Percentiles rank a stretch among this genome's conserved stretches.
Evolutionary conservation across 2,888 invertebrate genomes (phyloP).

Genomic region (Julus scanicus): DNA sequence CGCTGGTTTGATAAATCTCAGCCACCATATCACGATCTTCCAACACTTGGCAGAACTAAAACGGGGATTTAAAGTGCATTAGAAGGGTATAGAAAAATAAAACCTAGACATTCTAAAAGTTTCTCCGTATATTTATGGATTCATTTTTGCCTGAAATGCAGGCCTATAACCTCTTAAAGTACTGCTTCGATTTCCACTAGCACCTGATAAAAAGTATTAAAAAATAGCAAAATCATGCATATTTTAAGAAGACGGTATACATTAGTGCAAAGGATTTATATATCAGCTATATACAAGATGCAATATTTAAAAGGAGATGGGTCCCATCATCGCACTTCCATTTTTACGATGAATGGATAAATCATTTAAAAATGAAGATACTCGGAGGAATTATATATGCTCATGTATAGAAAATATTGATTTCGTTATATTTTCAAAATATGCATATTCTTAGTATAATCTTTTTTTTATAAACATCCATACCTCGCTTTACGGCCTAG

Average conservation of each 20-base stretch:
- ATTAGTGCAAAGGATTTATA: not conserved
- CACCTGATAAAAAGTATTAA: not conserved
- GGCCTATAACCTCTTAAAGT: no score
- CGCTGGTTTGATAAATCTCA: conserved; percentile 35
- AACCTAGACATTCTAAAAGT: not conserved
- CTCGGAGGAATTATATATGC: not conserved
- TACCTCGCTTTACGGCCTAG: no score
- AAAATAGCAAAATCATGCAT: not conserved
- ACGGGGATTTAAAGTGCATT: conserved; percentile 43
- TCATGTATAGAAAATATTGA: not conserved
- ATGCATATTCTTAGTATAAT: no score
- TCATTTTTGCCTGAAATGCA: not conserved
- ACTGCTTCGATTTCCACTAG: not conserved
- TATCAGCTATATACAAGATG: not conserved
- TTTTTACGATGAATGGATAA: not conserved
- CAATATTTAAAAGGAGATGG: not conserved
- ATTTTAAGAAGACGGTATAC: not conserved
- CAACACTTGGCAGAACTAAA: conserved; percentile 43
- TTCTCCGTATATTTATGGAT: not conserved
- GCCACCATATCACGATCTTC: conserved; percentile 3
- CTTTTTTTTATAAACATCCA: no score
- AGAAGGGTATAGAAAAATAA: not conserved
- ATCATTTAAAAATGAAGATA: no score
- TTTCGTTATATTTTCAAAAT: not conserved
- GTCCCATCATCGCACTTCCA: not conserved